phyloP scores from a whole-genome alignment of 2,113 vertebrate genomes.

The Colossoma macropomum region DNA sequence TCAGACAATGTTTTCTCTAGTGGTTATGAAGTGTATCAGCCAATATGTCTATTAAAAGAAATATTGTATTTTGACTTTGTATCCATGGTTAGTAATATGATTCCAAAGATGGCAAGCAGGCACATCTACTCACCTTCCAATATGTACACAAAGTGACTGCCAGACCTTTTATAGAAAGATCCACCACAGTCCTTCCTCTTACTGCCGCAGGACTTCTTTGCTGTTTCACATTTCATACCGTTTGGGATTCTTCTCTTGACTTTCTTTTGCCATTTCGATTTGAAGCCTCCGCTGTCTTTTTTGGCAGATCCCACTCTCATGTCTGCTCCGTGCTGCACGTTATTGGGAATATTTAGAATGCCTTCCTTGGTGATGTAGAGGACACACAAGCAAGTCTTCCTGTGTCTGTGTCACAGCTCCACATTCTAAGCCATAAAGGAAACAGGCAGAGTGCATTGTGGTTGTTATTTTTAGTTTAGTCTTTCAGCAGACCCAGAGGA shows the following conservation, averaged over 20 bases:
- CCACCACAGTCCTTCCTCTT: neutral
- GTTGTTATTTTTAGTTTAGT: constrained; percentile 76
- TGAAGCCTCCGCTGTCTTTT: neutral
- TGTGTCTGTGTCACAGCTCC: constrained; percentile 57
- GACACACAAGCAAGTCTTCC: constrained; percentile 50
- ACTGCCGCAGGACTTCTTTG: neutral
- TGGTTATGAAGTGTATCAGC: neutral
- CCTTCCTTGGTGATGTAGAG: constrained; percentile 48
- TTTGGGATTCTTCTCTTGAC: neutral
- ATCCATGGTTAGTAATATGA: neutral
- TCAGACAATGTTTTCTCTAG: neutral
- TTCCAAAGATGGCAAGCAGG: neutral
- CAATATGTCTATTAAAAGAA: neutral
- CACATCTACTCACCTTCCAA: neutral
- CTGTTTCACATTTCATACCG: neutral
- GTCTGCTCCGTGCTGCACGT: neutral
- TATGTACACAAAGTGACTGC: constrained; percentile 34
- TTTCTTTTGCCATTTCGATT: neutral
- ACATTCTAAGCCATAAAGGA: constrained; percentile 61
- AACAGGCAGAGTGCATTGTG: constrained; percentile 62
- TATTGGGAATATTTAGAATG: constrained; percentile 59
- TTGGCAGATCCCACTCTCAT: neutral
- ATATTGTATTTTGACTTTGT: neutral
- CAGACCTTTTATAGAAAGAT: constrained; percentile 34
- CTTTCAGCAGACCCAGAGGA: constrained; percentile 60